A percentile compares a stretch with the other conserved stretches of the same genome.
Conservation (phyloP, 2,888 invertebrate genomes). For the Timandra comae region DNA sequence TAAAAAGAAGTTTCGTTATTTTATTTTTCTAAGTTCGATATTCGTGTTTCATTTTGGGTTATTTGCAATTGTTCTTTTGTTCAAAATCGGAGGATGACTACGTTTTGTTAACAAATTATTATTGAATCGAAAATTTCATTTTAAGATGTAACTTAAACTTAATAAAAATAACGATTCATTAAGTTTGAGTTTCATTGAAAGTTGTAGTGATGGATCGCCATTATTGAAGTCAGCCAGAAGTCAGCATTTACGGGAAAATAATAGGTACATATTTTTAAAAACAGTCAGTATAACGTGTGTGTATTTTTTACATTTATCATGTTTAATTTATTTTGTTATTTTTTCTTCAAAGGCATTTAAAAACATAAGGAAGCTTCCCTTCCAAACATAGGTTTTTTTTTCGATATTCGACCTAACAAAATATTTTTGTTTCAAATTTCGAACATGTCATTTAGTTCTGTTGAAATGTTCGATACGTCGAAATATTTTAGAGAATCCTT, state of each 20-base stretch:
- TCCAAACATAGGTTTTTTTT: background rate
- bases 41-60: conserved; percentile 19
- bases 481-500: conserved; percentile 30
- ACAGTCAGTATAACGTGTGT: no score
- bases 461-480: conserved; percentile 29
- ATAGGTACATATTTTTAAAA: no score
- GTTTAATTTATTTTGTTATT: conserved; percentile 16
- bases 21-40: conserved; percentile 30
- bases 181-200: no score
- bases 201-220: no score
- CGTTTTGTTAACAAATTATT: no score
- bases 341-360: background rate
- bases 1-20: conserved; percentile 43
- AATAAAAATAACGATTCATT: no score
- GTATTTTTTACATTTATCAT: conserved; percentile 20
- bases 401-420: background rate
- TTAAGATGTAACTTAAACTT: conserved; percentile 23
- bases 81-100: conserved; percentile 22
- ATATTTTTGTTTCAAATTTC: background rate
- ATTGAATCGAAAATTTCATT: no score
- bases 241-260: no score
- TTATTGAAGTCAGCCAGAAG: no score
- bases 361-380: background rate
- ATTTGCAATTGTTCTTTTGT: conserved; percentile 15
- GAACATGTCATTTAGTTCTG: conserved; percentile 10